These are phyloP conservation scores for Agelaius phoeniceus DNA, from an alignment of 2,113 vertebrate species.

Conservation along the genomic window DNA sequence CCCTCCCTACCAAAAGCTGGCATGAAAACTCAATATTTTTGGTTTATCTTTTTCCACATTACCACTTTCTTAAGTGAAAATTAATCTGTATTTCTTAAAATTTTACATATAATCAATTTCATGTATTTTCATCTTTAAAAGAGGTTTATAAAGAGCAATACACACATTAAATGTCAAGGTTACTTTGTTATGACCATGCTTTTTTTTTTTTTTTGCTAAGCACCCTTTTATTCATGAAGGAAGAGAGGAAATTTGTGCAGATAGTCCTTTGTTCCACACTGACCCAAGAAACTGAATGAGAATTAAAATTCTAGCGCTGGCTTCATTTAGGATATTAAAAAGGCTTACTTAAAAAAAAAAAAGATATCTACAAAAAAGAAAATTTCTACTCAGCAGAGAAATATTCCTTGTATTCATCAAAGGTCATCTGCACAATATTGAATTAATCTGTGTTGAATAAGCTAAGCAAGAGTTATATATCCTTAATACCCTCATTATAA, in stretches of 20 bases:
- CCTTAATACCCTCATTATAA: neutral
- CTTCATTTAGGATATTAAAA: neutral
- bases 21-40: neutral
- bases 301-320: neutral
- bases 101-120: rapidly evolving
- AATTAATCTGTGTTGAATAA: neutral
- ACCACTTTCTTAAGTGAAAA: neutral
- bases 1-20: neutral
- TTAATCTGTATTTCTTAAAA: neutral
- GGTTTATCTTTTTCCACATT: neutral
- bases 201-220: neutral
- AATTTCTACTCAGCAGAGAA: neutral
- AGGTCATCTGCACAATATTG: neutral
- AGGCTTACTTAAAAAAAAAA: neutral
- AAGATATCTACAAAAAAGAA: neutral
- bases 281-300: neutral
- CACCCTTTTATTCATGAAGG: neutral
- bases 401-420: neutral
- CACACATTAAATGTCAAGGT: neutral
- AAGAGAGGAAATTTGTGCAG: neutral
- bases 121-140: neutral
- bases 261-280: neutral
- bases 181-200: neutral
- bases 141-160: neutral
- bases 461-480: neutral